Conservation (phyloP, 2,888 invertebrate genomes). For the Ochropleura plecta region DNA sequence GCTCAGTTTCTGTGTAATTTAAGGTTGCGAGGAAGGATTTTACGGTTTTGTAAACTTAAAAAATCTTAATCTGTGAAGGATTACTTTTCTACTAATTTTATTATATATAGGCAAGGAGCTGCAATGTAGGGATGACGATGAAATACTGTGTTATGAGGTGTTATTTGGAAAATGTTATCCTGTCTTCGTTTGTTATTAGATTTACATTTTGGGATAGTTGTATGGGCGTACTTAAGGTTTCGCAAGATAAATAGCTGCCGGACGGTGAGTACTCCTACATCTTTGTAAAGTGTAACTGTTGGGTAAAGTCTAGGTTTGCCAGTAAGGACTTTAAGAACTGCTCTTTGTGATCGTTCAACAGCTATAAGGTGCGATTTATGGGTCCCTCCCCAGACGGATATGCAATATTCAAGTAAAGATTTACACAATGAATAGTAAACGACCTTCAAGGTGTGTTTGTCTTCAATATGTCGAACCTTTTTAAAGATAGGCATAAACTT, state of each 20-base stretch:
- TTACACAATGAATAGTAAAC: too few relatives aligned
- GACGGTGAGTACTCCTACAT: background rate
- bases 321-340: background rate
- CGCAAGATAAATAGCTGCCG: background rate
- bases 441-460: too few relatives aligned
- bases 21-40: too few relatives aligned
- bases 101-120: background rate
- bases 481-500: too few relatives aligned
- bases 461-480: too few relatives aligned
- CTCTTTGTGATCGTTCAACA: background rate
- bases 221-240: slow-evolving; percentile 1
- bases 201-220: background rate
- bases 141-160: background rate
- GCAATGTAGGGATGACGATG: background rate
- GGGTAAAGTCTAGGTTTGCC: background rate
- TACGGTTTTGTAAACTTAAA: background rate
- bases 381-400: too few relatives aligned
- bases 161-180: background rate
- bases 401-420: too few relatives aligned
- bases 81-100: background rate
- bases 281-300: background rate
- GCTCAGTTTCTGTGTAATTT: too few relatives aligned
- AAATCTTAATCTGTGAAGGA: background rate
- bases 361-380: too few relatives aligned
- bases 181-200: background rate